phyloP scores from a whole-genome alignment of 2,113 vertebrate genomes.

The Motacilla alba region DNA sequence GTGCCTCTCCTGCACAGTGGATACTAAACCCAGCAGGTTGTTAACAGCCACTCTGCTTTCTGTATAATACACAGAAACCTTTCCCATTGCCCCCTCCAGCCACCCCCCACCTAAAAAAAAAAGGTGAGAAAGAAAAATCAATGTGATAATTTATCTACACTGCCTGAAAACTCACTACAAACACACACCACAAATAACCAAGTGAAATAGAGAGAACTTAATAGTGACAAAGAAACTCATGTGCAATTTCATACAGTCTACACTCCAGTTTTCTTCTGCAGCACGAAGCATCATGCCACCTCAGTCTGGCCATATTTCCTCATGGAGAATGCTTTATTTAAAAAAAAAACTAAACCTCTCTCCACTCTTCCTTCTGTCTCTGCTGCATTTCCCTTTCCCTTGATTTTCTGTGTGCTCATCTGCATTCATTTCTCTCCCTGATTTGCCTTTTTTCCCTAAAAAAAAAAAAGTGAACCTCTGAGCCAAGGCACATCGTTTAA shows the following conservation, averaged over 20 bases:
- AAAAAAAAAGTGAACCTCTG: neutral
- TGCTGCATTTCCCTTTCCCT: neutral
- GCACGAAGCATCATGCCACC: neutral
- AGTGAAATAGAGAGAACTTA: neutral
- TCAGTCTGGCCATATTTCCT: neutral
- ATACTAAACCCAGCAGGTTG: neutral
- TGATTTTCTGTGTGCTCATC: neutral
- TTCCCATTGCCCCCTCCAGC: neutral
- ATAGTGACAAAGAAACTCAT: neutral
- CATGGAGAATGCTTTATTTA: neutral
- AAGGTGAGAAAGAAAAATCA: slow-evolving; percentile 42
- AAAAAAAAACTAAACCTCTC: neutral
- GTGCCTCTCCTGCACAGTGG: neutral
- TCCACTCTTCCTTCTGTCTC: neutral
- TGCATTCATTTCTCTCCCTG: neutral
- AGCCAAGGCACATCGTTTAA: neutral
- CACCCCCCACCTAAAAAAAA: neutral
- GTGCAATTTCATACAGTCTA: neutral
- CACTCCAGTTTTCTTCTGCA: neutral
- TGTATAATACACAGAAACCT: neutral
- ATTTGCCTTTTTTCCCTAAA: neutral
- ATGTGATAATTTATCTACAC: slow-evolving; percentile 15
- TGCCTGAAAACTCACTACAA: slow-evolving; percentile 1
- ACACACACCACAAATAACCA: neutral
- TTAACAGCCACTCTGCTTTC: neutral